Evolutionary conservation across 2,113 vertebrate species (phyloP), one percentile per base, ranked within the genome.

Genomic region (Scytalopus superciliaris): DNA sequence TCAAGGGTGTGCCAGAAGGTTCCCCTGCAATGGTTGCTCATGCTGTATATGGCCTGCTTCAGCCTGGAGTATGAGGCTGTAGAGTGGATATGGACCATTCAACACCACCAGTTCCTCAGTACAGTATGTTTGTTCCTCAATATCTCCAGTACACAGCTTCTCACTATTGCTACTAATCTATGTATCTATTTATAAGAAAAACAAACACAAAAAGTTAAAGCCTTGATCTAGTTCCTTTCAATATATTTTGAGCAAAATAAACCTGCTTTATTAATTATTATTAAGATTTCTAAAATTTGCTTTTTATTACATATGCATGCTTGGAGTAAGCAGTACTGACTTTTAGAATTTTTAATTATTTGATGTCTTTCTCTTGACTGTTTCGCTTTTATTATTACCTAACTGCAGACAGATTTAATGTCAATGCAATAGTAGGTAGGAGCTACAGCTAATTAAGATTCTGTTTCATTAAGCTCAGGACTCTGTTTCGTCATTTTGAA

Each of bases 61-160:
- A 23, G 5, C 11, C n/a, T 0, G 0, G 4, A 47, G 30, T 31
- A 35, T 0, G 1, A 49, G n/a, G 30, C n/a, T 31, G n/a, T 31
- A 59, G 19, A 37, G 33, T 37, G 10, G 55, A 30, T 47, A 16
- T 14, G 27, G 42, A 24, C 45, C 25, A 13, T 12, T 75, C 40
- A 33, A 30, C 24, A 21, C 40, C n/a, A 25, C 10, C 24, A 47
- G 28, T 10, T 76, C 30, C n/a, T 69, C 24, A 31, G 18, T 35
- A 30, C 19, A 44, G 17, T 15, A 18, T 69, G 33, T 60, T 68
- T 69, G 33, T 60, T 68, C 11, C 3, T 2, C 22, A 28, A 33
- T 18, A 42, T 24, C 7, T 7, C 19, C 3, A 9, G n/a, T 13
- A n/a, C 30, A 31, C 11, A 27, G 9, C 55, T 79, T 66, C 59